Base-by-base conservation (phyloP, 2,888 invertebrate species). In the Aphidoletes aphidimyza region DNA sequence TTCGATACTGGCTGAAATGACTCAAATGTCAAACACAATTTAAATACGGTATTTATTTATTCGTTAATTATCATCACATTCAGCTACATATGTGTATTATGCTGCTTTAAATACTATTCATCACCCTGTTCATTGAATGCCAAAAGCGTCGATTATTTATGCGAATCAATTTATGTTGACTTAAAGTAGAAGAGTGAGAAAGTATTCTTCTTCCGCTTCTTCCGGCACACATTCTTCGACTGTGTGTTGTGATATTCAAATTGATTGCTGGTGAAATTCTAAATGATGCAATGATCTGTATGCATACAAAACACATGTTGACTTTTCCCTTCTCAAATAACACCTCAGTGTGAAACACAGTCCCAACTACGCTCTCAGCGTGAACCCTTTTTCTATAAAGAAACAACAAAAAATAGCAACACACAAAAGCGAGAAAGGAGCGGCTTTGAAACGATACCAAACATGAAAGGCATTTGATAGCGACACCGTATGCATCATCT, bases 151-250 rank as follows among this genome's bases (percentile, higher is more conserved):
- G 69, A 69, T 69, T 69, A 69, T 69, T 69, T 69, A 69, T 69
- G 69, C 69, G 69, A 69, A 30, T 69, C 69, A 69, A 69, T 69
- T 69, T 69, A 69, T 69, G 30, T 69, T 69, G 69, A 69, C 54
- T 39, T 54, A 54, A n/a, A 54, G 54, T 3, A 22, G 54, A 22
- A 54, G 54, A 54, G 3, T n/a, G 54, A 54, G 54, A 54, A 47
- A 54, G 22, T 54, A 22, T 6, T 54, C 5, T 30, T 54, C 26
- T n/a, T 26, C n/a, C n/a, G n/a, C n/a, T n/a, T n/a, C n/a, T n/a
- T n/a, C n/a, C n/a, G n/a, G n/a, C n/a, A n/a, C n/a, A n/a, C n/a
- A n/a, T n/a, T n/a, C n/a, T 69, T 69, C 34, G 14, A 69, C 14
- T 69, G 14, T 30, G 30, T 30, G 30, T 69, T 69, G 30, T 69